Percentiles rank a stretch among this genome's conserved stretches.
phyloP scores from a whole-genome alignment of 1,140 invertebrate genomes.

The Pseudoatta argentina region DNA sequence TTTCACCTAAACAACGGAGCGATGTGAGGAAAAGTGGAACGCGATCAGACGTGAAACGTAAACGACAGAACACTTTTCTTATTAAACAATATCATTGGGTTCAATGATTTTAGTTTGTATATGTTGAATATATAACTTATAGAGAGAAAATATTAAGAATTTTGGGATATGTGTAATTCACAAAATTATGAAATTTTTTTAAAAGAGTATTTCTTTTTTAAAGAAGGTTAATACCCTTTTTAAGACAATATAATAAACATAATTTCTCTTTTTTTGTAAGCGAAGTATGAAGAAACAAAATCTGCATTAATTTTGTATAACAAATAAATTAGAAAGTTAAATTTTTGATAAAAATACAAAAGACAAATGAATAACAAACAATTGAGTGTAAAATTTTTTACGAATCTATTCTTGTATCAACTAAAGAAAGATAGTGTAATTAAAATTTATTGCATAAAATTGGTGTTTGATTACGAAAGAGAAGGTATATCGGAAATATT shows the following conservation, averaged over 20 bases:
- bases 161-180: neutral
- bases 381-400: too few relatives aligned
- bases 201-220: neutral
- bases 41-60: neutral
- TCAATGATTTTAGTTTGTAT: too few relatives aligned
- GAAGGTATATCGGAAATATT: neutral
- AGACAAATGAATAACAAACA: neutral
- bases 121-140: neutral
- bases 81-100: neutral
- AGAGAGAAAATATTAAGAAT: neutral
- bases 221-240: neutral
- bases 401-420: too few relatives aligned
- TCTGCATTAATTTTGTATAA: neutral
- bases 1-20: conserved; percentile 37
- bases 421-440: neutral
- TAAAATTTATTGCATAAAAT: neutral
- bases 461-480: neutral
- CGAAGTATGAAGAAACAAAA: neutral
- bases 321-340: neutral
- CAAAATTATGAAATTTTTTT: neutral
- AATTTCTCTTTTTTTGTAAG: neutral
- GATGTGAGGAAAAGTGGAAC: conserved; percentile 15
- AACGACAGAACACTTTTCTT: neutral
- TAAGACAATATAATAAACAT: neutral
- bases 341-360: neutral